A percentile compares a stretch with the other conserved stretches of the same genome.
phyloP scores from a whole-genome alignment of 2,888 invertebrate species.

The Alloplasta piceator region DNA sequence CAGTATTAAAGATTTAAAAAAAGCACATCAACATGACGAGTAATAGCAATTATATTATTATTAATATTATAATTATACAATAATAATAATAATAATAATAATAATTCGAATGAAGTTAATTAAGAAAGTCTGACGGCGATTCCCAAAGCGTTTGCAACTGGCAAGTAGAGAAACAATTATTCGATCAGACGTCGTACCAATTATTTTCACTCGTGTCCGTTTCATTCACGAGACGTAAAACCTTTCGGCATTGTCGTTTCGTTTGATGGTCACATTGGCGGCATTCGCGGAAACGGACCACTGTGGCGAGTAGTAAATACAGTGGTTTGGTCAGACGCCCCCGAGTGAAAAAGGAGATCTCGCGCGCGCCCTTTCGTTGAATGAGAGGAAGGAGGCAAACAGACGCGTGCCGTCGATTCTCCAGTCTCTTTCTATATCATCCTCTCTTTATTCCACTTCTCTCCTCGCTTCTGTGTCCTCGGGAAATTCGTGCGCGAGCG shows the following conservation, averaged over 20 bases:
- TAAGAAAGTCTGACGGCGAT: too few relatives aligned
- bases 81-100: too few relatives aligned
- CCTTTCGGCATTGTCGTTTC: neutral
- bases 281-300: neutral
- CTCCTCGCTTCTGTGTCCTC: constrained; percentile 8
- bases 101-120: too few relatives aligned
- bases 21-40: too few relatives aligned
- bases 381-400: constrained; percentile 5
- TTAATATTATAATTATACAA: too few relatives aligned
- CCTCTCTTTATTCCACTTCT: neutral
- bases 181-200: too few relatives aligned
- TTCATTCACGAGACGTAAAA: neutral
- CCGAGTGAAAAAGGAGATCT: constrained; percentile 14
- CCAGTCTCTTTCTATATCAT: constrained; percentile 3
- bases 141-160: too few relatives aligned
- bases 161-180: too few relatives aligned
- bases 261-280: neutral
- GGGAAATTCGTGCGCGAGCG: constrained; percentile 63
- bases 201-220: too few relatives aligned
- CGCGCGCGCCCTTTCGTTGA: neutral
- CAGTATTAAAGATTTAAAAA: too few relatives aligned
- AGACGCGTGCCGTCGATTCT: constrained; percentile 56
- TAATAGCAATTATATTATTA: too few relatives aligned
- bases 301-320: constrained; percentile 39
- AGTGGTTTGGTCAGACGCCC: constrained; percentile 51